Conservation (phyloP, 2,797 vertebrate genomes). For the Micropoecilia bifurca region DNA sequence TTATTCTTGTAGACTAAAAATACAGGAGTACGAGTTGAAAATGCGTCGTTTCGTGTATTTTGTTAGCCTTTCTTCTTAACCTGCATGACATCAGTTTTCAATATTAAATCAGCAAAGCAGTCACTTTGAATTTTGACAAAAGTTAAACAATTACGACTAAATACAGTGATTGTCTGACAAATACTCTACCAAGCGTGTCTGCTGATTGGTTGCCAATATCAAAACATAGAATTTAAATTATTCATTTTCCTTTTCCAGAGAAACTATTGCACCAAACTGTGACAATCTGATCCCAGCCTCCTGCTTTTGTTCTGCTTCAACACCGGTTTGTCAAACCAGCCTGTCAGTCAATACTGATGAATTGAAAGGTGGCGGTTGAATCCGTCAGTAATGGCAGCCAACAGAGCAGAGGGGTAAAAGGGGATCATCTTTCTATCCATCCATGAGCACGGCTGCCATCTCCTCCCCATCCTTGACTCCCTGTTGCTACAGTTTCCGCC, state of each 20-base stretch:
- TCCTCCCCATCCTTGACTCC: constrained; percentile 39
- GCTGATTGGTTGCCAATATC: neutral
- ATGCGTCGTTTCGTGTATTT: neutral
- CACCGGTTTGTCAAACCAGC: constrained; percentile 4
- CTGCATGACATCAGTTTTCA: neutral
- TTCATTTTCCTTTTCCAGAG: neutral
- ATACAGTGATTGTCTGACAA: neutral
- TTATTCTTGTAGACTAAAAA: neutral
- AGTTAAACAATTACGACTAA: neutral
- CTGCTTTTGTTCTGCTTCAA: constrained; percentile 8
- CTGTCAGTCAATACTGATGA: constrained; percentile 35
- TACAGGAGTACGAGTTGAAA: neutral
- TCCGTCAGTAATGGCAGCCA: constrained; percentile 35
- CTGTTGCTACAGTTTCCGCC: constrained; percentile 48
- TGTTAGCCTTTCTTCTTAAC: neutral
- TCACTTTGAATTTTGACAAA: neutral
- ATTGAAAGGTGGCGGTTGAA: constrained; percentile 23
- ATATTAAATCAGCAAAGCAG: neutral
- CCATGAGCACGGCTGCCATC: constrained; percentile 23
- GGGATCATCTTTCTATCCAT: constrained; percentile 32
- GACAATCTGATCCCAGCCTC: neutral
- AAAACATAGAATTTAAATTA: neutral
- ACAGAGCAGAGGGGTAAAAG: constrained; percentile 23
- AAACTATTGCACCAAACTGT: neutral
- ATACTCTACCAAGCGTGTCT: constrained; percentile 5